phyloP scores from a whole-genome alignment of 1,140 invertebrate species.

The Bombus pyrosoma region DNA sequence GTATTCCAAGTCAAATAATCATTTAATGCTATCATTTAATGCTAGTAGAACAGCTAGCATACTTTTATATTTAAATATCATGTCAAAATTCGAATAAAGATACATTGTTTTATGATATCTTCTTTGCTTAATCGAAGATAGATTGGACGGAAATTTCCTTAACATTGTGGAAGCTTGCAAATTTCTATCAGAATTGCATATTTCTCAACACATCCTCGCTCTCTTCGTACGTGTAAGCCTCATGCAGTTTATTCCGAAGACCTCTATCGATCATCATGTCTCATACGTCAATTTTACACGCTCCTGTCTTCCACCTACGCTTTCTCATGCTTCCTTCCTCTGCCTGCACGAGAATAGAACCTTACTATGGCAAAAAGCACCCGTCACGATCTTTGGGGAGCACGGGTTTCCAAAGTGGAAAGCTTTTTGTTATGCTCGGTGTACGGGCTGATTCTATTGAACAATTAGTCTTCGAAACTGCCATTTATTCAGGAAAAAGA shows the following conservation, averaged over 20 bases:
- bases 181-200: not conserved
- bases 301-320: slow-evolving; percentile 4
- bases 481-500: not conserved
- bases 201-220: not conserved
- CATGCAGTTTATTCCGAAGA: slow-evolving; percentile 39
- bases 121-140: not conserved
- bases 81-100: no score
- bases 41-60: no score
- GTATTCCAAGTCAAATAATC: no score
- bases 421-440: slow-evolving; percentile 1
- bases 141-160: not conserved
- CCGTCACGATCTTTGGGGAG: slow-evolving; percentile 35
- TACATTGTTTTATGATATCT: not conserved
- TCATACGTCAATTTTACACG: slow-evolving; percentile 48
- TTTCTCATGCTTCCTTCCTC: slow-evolving; percentile 8
- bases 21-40: no score
- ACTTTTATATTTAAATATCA: no score
- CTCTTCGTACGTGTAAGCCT: no score
- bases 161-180: not conserved
- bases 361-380: slow-evolving; percentile 28
- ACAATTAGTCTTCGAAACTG: not conserved
- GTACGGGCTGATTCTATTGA: not conserved
- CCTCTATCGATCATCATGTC: slow-evolving; percentile 41
- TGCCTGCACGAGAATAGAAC: slow-evolving; percentile 16
- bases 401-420: slow-evolving; percentile 14